Evolutionary conservation across 2,888 invertebrate genomes (phyloP).

Genomic region (Sthenelais limicola): DNA sequence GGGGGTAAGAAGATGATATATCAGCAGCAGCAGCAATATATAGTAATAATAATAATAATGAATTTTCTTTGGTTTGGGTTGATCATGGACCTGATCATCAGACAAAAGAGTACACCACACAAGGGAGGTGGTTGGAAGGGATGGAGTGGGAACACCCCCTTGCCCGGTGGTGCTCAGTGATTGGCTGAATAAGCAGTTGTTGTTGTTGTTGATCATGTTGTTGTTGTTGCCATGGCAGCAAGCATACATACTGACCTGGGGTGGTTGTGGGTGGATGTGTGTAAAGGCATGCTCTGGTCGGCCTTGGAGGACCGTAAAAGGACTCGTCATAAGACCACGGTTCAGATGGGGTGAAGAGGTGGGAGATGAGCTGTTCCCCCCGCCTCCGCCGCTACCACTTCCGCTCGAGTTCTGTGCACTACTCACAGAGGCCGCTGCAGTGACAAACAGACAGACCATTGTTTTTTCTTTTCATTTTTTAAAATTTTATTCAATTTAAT

Average conservation of each 20-base stretch:
- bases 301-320: slow-evolving; percentile 69
- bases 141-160: no score
- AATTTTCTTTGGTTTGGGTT: no score
- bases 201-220: no score
- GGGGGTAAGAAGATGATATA: no score
- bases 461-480: no score
- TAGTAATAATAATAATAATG: no score
- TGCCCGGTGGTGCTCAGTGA: slow-evolving; percentile 30
- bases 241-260: slow-evolving; percentile 68
- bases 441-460: slow-evolving; percentile 25
- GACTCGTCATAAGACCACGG: slow-evolving; percentile 72
- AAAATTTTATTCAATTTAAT: no score
- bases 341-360: slow-evolving; percentile 52
- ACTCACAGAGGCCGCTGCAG: slow-evolving; percentile 25
- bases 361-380: slow-evolving; percentile 30
- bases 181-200: slow-evolving; percentile 37
- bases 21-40: no score
- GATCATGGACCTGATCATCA: no score
- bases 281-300: slow-evolving; percentile 86
- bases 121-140: neutral
- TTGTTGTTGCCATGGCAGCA: slow-evolving; percentile 40
- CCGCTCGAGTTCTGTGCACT: neutral
- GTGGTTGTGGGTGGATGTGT: slow-evolving; percentile 89
- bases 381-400: slow-evolving; percentile 9
- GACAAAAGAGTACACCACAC: no score